Evolutionary conservation across 2,888 invertebrate genomes (phyloP), one percentile per base, ranked within the genome.

Genomic region (Mythimna lalbum): DNA sequence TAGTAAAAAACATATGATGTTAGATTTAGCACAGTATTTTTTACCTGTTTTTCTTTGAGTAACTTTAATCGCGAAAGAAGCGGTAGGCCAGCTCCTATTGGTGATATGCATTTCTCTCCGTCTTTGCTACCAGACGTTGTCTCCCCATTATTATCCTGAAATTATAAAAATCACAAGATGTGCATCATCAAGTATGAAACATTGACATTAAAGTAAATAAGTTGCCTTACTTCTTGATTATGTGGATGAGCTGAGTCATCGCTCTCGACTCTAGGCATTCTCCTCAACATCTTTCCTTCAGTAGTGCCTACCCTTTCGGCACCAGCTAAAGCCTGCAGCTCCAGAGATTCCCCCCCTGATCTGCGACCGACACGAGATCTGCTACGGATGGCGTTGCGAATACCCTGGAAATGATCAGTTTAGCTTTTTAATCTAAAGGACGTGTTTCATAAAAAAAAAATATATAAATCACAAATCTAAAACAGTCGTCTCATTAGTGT

Each of bases 31-130:
- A 6, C 5, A 43, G 5, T 27, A 36, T 63, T 19, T n/a, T 50
- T 7, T 84, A 97, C 98, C 94, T 98, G 98, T 92, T 98, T 98
- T 90, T 98, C 98, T 91, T 98, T 98, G 0, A 98, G 96, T 56
- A 98, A 94, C 87, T 98, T 97, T 63, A 98, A 93, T 70, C 98
- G 96, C 55, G 98, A 97, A 12, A 98, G 93, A 36, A 98, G 93
- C 0, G 98, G 98, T 66, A 98, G 93, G 0, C 98, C 98, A 6
- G 98, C 98, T 53, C 98, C 98, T 75, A 98, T 96, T 0, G 98
- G 98, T 63, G 98, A 98, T 68, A 96, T 96, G 57, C 97, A 96
- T 85, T 97, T 97, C 69, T 96, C 97, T 39, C 90, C 92, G 81
- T 97, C 97, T 85, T 96, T 96, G 70, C 89, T 92, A 23, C 93